phyloP scores from a whole-genome alignment of 2,888 invertebrate genomes.

The Callosobruchus maculatus region DNA sequence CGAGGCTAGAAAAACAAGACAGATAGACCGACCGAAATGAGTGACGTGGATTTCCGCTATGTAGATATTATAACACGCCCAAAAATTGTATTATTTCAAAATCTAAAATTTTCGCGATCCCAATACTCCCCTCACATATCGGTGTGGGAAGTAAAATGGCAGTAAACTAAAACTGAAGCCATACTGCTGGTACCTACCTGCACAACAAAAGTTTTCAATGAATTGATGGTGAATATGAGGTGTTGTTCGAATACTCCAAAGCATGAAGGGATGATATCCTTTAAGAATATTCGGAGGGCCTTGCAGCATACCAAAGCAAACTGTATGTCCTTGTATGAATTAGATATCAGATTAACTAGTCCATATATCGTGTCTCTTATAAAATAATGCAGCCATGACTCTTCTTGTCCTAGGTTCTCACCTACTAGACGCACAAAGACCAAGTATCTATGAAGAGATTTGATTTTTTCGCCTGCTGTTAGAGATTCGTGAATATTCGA shows the following conservation, averaged over 20 bases:
- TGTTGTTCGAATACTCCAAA: conserved; percentile 49
- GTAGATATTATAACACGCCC: too few relatives aligned
- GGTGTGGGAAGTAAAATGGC: too few relatives aligned
- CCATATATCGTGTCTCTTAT: conserved; percentile 57
- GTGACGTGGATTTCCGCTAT: too few relatives aligned
- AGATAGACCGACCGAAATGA: too few relatives aligned
- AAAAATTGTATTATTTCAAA: too few relatives aligned
- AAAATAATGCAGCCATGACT: conserved; percentile 51
- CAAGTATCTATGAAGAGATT: conserved; percentile 56
- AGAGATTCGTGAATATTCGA: conserved; percentile 54
- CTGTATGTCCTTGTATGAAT: conserved; percentile 34
- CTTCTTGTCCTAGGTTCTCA: conserved; percentile 40
- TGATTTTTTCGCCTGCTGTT: conserved; percentile 53
- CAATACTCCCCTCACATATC: too few relatives aligned
- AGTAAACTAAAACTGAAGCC: not conserved
- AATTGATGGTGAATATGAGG: conserved; percentile 54
- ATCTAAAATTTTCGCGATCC: too few relatives aligned
- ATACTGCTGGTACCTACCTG: conserved; percentile 33
- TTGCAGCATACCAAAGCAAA: conserved; percentile 38
- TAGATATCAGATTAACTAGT: conserved; percentile 53
- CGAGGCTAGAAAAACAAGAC: too few relatives aligned
- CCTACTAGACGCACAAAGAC: conserved; percentile 49
- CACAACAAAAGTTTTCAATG: conserved; percentile 44
- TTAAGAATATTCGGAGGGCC: conserved; percentile 51
- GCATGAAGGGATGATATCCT: conserved; percentile 48